Conservation (phyloP, 2,888 invertebrate genomes). For the Hirtodrosophila alboralis region DNA sequence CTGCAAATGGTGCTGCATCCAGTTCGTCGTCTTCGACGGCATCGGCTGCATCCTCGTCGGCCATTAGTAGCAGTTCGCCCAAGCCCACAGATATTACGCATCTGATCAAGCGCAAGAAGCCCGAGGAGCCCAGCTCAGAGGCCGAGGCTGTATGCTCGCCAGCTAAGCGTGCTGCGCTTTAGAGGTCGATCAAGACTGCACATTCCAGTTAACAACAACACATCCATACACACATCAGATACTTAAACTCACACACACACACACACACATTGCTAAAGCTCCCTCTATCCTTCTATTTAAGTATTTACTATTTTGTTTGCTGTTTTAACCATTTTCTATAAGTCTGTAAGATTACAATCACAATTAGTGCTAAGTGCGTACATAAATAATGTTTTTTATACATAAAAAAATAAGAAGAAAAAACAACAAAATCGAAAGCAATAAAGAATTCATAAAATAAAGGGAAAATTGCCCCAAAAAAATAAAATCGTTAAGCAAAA, state of each 20-base stretch:
- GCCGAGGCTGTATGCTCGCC: conserved; percentile 84
- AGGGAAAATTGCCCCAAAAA: conserved; percentile 35
- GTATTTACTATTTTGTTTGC: conserved; percentile 45
- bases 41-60: conserved; percentile 59
- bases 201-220: conserved; percentile 64
- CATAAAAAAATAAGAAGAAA: conserved; percentile 37
- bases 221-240: conserved; percentile 38
- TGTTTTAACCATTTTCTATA: conserved; percentile 64
- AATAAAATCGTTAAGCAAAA: not conserved
- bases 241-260: conserved; percentile 47
- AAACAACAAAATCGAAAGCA: conserved; percentile 24
- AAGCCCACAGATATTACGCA: conserved; percentile 92
- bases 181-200: conserved; percentile 47
- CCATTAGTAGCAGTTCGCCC: conserved; percentile 84
- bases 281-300: conserved; percentile 45
- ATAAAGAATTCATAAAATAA: conserved; percentile 38
- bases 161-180: conserved; percentile 86
- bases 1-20: conserved; percentile 56
- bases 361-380: conserved; percentile 76
- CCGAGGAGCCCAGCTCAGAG: conserved; percentile 85
- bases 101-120: conserved; percentile 91
- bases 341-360: conserved; percentile 76
- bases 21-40: conserved; percentile 47
- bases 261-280: conserved; percentile 21
- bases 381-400: conserved; percentile 66